Evolutionary conservation across 1,140 invertebrate genomes (phyloP), one percentile per base, ranked within the genome.

Genomic region (Drosophila tsacasi): DNA sequence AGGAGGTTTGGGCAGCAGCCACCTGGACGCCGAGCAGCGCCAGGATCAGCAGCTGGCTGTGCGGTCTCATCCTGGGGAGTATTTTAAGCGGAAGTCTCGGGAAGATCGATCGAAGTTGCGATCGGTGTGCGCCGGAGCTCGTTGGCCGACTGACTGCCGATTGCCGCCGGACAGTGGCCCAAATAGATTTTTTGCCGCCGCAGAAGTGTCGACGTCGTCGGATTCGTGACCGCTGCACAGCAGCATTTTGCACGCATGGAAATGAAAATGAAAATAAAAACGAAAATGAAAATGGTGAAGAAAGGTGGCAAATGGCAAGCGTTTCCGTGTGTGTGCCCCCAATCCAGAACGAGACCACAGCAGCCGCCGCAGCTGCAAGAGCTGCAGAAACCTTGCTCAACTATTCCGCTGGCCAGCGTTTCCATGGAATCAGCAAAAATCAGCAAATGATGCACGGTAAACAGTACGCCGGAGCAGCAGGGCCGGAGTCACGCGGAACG

Each of bases 181-280:
- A 91, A 91, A 91, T 91, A 91, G 89, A 78, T 78, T 85, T 91
- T 81, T 87, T 81, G 73, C 52, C 40, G 49, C 49, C 44, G n/a
- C 9, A 27, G 71, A 86, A 83, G 15, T 81, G 83, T 62, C 50
- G 64, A 91, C 81, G 79, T 89, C 52, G 69, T 55, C 54, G 27
- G 81, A 84, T 76, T 78, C 78, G 85, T 90, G 78, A 55, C 62
- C 62, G 61, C 35, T 69, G 32, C 54, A 30, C 39, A 59, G 40
- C 72, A 59, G 81, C 81, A 63, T 79, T 77, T 75, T 81, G 68
- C 81, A 89, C 84, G 84, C 84, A 89, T 64, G 12, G n/a, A 17
- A 21, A 25, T 30, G 42, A 49, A 25, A 47, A 25, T 23, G 12
- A 0, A 47, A 47, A 23, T 47, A 1, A 25, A 47, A 47, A 25